These are phyloP conservation scores for Lepidurus arcticus DNA, from an alignment of 1,140 invertebrate genomes.

Conservation along the genomic window DNA sequence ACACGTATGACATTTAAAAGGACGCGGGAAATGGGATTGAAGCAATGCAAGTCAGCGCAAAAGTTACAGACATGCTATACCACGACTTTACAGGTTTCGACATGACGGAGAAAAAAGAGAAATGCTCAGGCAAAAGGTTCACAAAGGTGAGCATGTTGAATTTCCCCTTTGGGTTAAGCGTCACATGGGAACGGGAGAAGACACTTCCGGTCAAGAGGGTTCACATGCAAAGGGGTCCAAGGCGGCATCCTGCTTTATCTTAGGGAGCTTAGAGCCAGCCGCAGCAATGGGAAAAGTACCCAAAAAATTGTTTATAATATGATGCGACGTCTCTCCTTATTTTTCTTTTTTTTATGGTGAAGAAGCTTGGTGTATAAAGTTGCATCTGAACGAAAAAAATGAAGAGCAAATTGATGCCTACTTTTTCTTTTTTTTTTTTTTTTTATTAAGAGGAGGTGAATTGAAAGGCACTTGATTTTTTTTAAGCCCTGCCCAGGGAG, in stretches of 20 bases:
- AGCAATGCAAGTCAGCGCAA: neutral
- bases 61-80: neutral
- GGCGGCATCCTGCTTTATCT: slow-evolving; percentile 8
- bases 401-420: too few species aligned
- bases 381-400: too few species aligned
- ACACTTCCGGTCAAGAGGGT: neutral
- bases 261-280: neutral
- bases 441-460: too few species aligned
- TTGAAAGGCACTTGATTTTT: too few species aligned
- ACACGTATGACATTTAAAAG: neutral
- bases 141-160: neutral
- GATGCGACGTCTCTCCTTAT: neutral
- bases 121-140: slow-evolving; percentile 7
- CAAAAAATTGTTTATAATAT: neutral
- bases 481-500: too few species aligned
- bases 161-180: neutral
- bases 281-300: neutral
- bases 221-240: slow-evolving; percentile 9
- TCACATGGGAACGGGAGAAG: slow-evolving; percentile 3
- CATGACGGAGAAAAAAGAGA: neutral
- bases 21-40: neutral
- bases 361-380: too few species aligned
- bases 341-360: neutral
- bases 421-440: too few species aligned
- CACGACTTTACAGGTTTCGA: neutral